A percentile compares a stretch with the other conserved stretches of the same genome.
Conservation (phyloP, 1,140 invertebrate genomes). For the Agrypnia vestita region DNA sequence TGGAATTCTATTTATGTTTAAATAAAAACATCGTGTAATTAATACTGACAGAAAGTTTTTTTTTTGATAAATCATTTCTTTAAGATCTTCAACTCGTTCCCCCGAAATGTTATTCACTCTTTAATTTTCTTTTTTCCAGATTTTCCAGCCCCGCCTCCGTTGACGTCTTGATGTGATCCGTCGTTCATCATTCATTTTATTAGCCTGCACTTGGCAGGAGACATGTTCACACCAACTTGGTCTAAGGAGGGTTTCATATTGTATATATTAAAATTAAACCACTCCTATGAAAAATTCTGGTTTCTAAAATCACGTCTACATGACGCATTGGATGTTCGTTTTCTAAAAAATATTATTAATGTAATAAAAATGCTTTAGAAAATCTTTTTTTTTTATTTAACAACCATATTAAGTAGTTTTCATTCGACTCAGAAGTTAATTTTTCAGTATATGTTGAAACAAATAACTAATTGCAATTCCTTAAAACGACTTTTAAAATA, state of each 20-base stretch:
- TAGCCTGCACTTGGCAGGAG: conserved; percentile 54
- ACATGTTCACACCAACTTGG: conserved; percentile 34
- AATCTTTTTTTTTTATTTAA: no score
- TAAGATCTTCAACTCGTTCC: conserved; percentile 24
- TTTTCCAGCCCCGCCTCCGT: conserved; percentile 17
- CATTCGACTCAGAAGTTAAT: no score
- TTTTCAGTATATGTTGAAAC: no score
- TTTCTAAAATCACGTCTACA: neutral
- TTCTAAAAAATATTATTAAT: no score
- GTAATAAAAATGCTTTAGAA: no score
- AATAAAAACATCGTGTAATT: no score
- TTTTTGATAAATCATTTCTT: conserved; percentile 5
- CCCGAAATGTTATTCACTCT: conserved; percentile 17
- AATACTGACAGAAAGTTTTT: no score
- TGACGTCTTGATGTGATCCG: conserved; percentile 49
- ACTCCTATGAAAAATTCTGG: conserved; percentile 17
- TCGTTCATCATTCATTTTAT: conserved; percentile 59
- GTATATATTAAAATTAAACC: conserved; percentile 17
- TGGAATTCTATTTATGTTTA: no score
- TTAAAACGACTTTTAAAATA: no score
- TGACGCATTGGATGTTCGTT: no score
- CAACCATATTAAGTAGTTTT: no score
- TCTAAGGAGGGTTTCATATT: conserved; percentile 12
- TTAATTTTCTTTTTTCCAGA: conserved; percentile 31
- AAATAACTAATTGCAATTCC: no score